Evolutionary conservation across 2,888 invertebrate species (phyloP).

Genomic region (Blastobasis lacticolella): DNA sequence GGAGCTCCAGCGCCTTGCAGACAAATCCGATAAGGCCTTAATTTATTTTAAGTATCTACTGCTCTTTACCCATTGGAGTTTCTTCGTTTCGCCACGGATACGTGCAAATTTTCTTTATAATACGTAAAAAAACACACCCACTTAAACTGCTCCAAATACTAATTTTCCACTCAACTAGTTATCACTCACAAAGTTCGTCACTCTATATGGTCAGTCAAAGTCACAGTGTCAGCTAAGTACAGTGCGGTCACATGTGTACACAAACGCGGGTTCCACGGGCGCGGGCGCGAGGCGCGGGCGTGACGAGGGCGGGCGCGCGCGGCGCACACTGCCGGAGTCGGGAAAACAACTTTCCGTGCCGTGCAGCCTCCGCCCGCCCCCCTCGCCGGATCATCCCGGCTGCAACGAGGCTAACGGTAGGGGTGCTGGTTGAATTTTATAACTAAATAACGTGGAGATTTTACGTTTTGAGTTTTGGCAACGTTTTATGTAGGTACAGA

Average conservation of each 20-base stretch:
- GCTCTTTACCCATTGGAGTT: neutral
- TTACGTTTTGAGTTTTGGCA: too few species aligned
- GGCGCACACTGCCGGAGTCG: slow-evolving; percentile 60
- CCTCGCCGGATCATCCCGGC: slow-evolving; percentile 12
- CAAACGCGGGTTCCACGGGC: slow-evolving; percentile 11
- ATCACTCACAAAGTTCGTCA: too few species aligned
- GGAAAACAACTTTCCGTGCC: slow-evolving; percentile 44
- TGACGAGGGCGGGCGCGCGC: slow-evolving; percentile 32
- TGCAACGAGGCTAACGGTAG: neutral
- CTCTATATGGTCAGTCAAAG: too few species aligned
- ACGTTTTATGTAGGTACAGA: too few species aligned
- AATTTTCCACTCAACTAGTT: too few species aligned
- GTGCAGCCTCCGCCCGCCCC: slow-evolving; percentile 62
- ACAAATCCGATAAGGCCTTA: slow-evolving; percentile 38
- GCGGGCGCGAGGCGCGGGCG: slow-evolving; percentile 22
- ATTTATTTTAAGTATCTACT: slow-evolving; percentile 19
- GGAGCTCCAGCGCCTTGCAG: slow-evolving; percentile 37
- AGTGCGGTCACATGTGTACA: neutral
- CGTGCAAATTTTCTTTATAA: too few species aligned
- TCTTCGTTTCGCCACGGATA: too few species aligned
- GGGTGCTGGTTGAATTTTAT: neutral
- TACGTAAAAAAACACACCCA: too few species aligned
- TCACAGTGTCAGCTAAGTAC: too few species aligned
- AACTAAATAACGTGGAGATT: too few species aligned
- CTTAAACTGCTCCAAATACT: too few species aligned